phyloP scores from a whole-genome alignment of 92 coral and sea anemone genomes.

The Palythoa caribaeorum region DNA sequence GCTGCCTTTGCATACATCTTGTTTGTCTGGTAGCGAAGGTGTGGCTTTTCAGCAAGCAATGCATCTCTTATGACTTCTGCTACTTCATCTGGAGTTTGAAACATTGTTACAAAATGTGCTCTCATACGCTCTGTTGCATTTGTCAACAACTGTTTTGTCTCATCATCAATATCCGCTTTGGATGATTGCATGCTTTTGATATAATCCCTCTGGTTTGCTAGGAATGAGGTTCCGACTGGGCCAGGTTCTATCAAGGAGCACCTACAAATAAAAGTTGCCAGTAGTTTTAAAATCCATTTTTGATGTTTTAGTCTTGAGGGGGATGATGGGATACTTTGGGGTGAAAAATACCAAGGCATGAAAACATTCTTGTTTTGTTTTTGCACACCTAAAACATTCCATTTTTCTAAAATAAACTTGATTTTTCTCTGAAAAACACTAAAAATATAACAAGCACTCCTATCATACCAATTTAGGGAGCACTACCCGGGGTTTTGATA shows the following conservation, averaged over 20 bases:
- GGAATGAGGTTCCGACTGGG: conserved; percentile 79
- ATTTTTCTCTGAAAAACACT: no score
- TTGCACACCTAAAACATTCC: no score
- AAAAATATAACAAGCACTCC: no score
- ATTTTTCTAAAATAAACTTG: no score
- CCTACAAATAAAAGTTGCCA: conserved; percentile 36
- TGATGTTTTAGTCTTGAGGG: not conserved
- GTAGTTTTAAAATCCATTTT: not conserved
- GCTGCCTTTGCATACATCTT: conserved; percentile 68
- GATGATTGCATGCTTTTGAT: conserved; percentile 19
- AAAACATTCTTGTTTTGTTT: no score
- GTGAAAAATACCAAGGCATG: no score
- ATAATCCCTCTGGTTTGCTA: conserved; percentile 46
- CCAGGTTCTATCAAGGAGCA: conserved; percentile 94
- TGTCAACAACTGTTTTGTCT: conserved; percentile 78
- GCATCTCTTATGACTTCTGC: conserved; percentile 83
- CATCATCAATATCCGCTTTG: conserved; percentile 75
- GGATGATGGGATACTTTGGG: no score
- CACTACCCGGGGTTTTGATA: no score
- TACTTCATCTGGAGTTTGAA: conserved; percentile 85
- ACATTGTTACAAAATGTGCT: conserved; percentile 66
- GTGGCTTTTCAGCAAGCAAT: conserved; percentile 81
- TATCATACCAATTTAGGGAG: no score
- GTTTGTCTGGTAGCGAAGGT: conserved; percentile 90
- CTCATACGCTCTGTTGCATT: conserved; percentile 68